Evolutionary conservation across 2,888 invertebrate species (phyloP), one percentile per base, ranked within the genome.

Genomic region (Drosophila limbata): DNA sequence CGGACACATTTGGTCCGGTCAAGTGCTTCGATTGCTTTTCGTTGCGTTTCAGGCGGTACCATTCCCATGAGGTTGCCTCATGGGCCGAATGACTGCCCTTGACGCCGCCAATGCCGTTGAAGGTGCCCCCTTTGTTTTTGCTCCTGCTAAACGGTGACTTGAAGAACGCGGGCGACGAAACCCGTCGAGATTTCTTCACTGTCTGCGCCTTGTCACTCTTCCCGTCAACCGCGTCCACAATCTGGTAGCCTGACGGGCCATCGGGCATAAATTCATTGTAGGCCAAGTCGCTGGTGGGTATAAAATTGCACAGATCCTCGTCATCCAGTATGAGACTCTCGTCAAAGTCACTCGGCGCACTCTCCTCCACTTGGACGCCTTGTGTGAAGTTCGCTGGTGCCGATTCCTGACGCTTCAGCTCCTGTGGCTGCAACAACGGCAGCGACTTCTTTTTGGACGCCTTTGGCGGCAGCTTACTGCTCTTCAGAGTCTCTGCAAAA

Each of bases 141-240:
- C 93, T 94, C 69, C 94, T 92, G 79, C 94, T 93, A 44, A 95
- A 91, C 0, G 94, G 94, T 11, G 92, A 91, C 81, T 94, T 93
- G 28, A 95, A 91, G 80, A 95, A 95, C 0, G 94, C 94, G 1
- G 95, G 95, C 42, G 95, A 94, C 6, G 94, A 94, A 13, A 95
- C 86, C 48, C 94, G 93, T 40, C 94, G 92, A 1, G 94, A 93
- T 78, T 94, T 94, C 11, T 93, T 90, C 0, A 9, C 65, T 17
- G 44, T 28, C 57, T 64, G 60, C 55, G 72, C 81, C 74, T 75
- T 84, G n/a, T 61, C 80, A 25, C 79, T 50, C 56, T 85, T 82
- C 4, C 73, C 72, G 31, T 81, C 79, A 0, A 76, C 60, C 3
- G 73, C 70, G 39, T 84, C 84, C 44, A 77, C 61, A 17, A 90